Base-by-base conservation (phyloP, 2,888 invertebrate genomes). In the Laspeyria flexula region DNA sequence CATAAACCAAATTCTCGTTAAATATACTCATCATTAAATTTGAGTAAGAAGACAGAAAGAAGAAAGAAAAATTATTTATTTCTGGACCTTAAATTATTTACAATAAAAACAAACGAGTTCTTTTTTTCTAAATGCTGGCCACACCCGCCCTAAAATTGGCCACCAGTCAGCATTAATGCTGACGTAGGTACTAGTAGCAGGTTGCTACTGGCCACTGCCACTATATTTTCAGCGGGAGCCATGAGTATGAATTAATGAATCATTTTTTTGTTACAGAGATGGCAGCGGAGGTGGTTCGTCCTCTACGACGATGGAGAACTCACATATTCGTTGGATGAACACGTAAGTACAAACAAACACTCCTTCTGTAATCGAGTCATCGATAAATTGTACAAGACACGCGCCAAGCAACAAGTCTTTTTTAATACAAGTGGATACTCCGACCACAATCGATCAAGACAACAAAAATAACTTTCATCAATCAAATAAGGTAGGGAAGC, bases 231-330 rank as follows among this genome's bases (percentile, higher is more conserved):
- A n/a, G n/a, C n/a, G n/a, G n/a, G n/a, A n/a, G n/a, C n/a, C n/a
- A n/a, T n/a, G n/a, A n/a, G n/a, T n/a, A n/a, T n/a, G 3, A 15
- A 15, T 13, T 34, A 34, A 18, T 13, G 18, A 39, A 13, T 15
- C 5, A 13, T 38, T 60, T 57, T 46, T 73, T 93, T 90, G 83
- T 95, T 96, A 29, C 95, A 99, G 98, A 95, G 99, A 94, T 99
- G 99, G 99, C 99, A 99, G 93, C 94, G 99, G 83, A 94, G 99
- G 82, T 99, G 99, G 97, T 99, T 99, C 93, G 97, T 98, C 45
- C 94, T 99, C 46, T 99, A 98, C 93, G 99, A 99, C 91, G 99
- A 99, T 86, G 99, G 99, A 46, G 99, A 99, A 87, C 94, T 99
- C 60, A 98, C 98, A 43, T 99, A 98, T 91, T 98, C 98, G 37